A percentile compares a stretch with the other conserved stretches of the same genome.
phyloP scores from a whole-genome alignment of 2,888 invertebrate species.

The Phorcus lineatus region DNA sequence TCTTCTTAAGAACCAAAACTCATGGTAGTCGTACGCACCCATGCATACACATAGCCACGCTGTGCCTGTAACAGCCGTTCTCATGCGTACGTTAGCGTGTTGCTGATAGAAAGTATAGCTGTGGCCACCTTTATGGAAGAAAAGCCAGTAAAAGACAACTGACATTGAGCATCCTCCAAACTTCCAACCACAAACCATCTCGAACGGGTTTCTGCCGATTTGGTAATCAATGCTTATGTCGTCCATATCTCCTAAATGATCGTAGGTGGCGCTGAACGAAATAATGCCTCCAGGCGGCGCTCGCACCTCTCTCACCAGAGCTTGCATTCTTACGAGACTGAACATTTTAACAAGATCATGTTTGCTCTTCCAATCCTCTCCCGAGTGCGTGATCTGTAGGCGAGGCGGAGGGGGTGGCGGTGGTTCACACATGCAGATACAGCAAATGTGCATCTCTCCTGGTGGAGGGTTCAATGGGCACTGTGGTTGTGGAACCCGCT shows the following conservation, averaged over 20 bases:
- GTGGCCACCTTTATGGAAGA: background rate
- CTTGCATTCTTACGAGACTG: background rate
- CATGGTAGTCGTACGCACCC: background rate
- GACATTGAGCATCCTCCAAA: background rate
- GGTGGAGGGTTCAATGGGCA: background rate
- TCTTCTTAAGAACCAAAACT: background rate
- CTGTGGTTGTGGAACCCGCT: background rate
- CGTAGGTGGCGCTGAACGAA: background rate
- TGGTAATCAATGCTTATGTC: background rate
- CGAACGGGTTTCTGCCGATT: background rate
- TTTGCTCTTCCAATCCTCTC: background rate
- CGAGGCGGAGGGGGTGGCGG: background rate
- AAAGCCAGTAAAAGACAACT: background rate
- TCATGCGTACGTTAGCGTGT: background rate
- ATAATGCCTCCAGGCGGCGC: background rate
- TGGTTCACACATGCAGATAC: background rate
- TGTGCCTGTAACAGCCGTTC: background rate
- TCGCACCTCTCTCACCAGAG: background rate
- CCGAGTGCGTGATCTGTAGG: background rate
- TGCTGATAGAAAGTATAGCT: background rate
- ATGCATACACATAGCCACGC: background rate
- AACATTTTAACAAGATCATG: background rate
- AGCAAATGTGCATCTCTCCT: background rate
- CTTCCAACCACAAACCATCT: background rate
- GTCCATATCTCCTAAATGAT: background rate